Conservation (phyloP, 2,113 vertebrate species). For the Apeltes quadracus region DNA sequence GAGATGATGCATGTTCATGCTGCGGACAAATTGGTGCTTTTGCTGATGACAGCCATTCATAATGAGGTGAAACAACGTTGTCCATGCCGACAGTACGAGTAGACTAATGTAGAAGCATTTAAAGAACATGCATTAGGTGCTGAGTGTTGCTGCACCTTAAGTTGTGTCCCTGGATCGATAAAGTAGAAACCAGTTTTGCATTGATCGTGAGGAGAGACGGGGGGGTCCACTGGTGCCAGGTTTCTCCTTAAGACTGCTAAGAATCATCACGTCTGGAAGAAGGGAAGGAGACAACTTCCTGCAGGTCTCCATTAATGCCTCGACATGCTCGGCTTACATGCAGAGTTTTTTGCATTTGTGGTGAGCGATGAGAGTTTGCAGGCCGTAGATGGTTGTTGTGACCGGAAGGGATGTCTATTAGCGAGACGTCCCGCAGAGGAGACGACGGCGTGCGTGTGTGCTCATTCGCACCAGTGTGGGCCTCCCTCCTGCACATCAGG, state of each 20-base stretch:
- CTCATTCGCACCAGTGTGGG: conserved; percentile 13
- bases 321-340: conserved; percentile 46
- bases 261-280: conserved; percentile 51
- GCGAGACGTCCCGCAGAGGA: conserved; percentile 55
- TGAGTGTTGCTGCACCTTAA: conserved; percentile 45
- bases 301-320: conserved; percentile 47
- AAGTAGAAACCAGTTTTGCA: conserved; percentile 63
- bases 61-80: conserved; percentile 14
- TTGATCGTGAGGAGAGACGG: conserved; percentile 57
- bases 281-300: conserved; percentile 44
- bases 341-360: background rate
- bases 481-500: conserved; percentile 39
- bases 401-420: conserved; percentile 54
- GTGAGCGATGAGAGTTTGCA: conserved; percentile 11
- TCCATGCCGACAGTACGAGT: conserved; percentile 31
- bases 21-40: conserved; percentile 28
- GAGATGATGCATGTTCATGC: conserved; percentile 23
- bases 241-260: conserved; percentile 49
- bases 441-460: conserved; percentile 34
- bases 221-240: conserved; percentile 23
- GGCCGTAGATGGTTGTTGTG: conserved; percentile 6
- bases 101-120: conserved; percentile 39
- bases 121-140: conserved; percentile 46
- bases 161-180: conserved; percentile 52
- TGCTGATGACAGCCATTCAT: conserved; percentile 32